Base-by-base conservation (phyloP, 2,888 invertebrate genomes). In the Acrobasis suavella region DNA sequence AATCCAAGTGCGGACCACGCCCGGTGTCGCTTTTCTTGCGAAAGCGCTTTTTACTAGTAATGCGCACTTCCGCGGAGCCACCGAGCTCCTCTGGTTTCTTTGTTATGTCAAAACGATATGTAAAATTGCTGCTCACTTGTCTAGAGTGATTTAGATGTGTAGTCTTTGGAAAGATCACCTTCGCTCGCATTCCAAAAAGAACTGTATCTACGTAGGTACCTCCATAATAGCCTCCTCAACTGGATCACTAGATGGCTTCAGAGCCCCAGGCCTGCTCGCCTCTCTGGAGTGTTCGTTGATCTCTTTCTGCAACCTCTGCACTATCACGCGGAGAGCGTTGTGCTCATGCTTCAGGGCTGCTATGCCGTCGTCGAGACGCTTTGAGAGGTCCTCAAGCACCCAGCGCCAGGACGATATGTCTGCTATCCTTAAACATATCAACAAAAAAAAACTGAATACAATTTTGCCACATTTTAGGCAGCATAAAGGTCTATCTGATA, bases 341-440 rank as follows among this genome's bases (percentile, higher is more conserved):
- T 81, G 81, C 64, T 92, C 91, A 50, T 92, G 78, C 9, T 75
- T 71, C 0, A 92, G 73, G 1, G 82, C 73, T 0, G 55, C 73
- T 12, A 82, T 72, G 0, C 83, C 82, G 10, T 90, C 89, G 2
- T 79, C 76, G 2, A 92, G 69, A 1, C 91, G 85, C 64, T 83
- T 85, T 0, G 77, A 73, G 1, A 92, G 73, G 63, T 92, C 91
- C 63, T 83, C 75, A 0, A 91, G 70, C 0, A 91, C 89, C 91
- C 91, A 91, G 6, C 81, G 82, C 91, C 91, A 92, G 9, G 90
- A 89, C 1, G 81, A 76, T 62, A 92, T 81, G 37, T 90, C 89
- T 63, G 91, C 80, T 66, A 92, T 86, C 76, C 91, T 91, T 62
- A 9, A 32, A 32, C 32, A 14, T 12, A 3, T 42, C 10, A 42